Percentiles rank a stretch among this genome's conserved stretches.
phyloP scores from a whole-genome alignment of 2,888 invertebrate species.

The Sarcophaga rosellei region DNA sequence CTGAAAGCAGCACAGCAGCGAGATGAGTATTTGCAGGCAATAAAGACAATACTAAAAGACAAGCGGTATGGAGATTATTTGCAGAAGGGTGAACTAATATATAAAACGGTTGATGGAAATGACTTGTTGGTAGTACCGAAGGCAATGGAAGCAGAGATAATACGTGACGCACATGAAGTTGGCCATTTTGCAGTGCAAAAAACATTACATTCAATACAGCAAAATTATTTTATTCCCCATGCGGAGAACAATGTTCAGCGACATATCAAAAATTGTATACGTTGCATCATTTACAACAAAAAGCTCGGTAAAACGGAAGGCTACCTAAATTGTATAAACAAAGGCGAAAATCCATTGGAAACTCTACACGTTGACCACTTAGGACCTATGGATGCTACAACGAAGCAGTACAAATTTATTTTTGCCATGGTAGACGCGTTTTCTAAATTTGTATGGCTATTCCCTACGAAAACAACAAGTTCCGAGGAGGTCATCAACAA shows the following conservation, averaged over 20 bases:
- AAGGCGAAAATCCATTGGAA: slow-evolving; percentile 72
- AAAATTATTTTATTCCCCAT: slow-evolving; percentile 44
- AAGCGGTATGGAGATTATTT: neutral
- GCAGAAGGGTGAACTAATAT: slow-evolving; percentile 7
- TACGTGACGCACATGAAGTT: slow-evolving; percentile 11
- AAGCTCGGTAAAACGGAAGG: slow-evolving; percentile 68
- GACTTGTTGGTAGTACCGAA: slow-evolving; percentile 51
- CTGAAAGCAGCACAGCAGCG: neutral
- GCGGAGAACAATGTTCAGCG: slow-evolving; percentile 32
- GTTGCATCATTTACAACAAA: slow-evolving; percentile 51
- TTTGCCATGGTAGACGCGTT: slow-evolving; percentile 45
- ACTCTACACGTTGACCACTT: slow-evolving; percentile 53
- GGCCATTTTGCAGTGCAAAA: slow-evolving; percentile 11
- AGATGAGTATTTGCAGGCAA: slow-evolving; percentile 1
- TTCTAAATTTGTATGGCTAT: slow-evolving; percentile 39
- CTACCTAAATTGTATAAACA: slow-evolving; percentile 72
- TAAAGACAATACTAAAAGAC: neutral
- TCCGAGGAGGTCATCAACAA: slow-evolving; percentile 28
- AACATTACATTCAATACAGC: slow-evolving; percentile 19
- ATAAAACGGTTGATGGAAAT: slow-evolving; percentile 41
- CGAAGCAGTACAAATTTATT: slow-evolving; percentile 69
- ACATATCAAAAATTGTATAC: slow-evolving; percentile 51
- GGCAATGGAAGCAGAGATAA: slow-evolving; percentile 40
- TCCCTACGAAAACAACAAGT: slow-evolving; percentile 25
- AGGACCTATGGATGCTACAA: slow-evolving; percentile 49